Conservation (phyloP, 1,140 invertebrate genomes). For the Gryllus bimaculatus region DNA sequence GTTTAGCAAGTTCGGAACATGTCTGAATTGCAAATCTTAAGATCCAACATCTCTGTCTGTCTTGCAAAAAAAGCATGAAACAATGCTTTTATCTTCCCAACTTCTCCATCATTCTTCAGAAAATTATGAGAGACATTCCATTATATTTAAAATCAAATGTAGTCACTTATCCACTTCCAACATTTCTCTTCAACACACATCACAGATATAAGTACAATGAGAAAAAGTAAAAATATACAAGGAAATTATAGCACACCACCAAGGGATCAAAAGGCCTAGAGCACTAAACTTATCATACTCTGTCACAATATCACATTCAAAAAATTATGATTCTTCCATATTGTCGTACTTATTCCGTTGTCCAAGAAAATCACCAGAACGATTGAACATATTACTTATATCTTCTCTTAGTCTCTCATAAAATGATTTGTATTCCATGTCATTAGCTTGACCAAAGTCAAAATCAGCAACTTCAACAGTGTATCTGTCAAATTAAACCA, state of each 20-base stretch:
- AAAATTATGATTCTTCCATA: conserved; percentile 26
- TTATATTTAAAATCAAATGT: neutral
- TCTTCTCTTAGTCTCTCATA: conserved; percentile 65
- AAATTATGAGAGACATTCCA: neutral
- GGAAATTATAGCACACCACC: neutral
- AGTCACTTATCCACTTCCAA: neutral
- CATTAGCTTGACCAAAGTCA: conserved; percentile 67
- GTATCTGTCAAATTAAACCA: conserved; percentile 43
- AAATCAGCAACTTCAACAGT: conserved; percentile 79
- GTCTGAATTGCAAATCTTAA: too few relatives aligned
- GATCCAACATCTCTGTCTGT: too few relatives aligned
- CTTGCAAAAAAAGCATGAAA: too few relatives aligned
- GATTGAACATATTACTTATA: conserved; percentile 48
- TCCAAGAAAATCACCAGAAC: conserved; percentile 26
- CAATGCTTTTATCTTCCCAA: too few relatives aligned
- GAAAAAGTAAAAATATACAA: neutral
- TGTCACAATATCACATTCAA: conserved; percentile 6
- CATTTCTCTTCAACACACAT: neutral
- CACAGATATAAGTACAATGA: neutral
- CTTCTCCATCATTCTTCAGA: too few relatives aligned
- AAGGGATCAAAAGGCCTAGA: neutral
- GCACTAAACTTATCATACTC: neutral
- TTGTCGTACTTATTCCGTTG: conserved; percentile 30
- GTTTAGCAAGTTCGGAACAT: too few relatives aligned
- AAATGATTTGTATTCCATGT: conserved; percentile 79